Evolutionary conservation across 2,797 vertebrate species (phyloP).

Genomic region (Pempheris klunzingeri): DNA sequence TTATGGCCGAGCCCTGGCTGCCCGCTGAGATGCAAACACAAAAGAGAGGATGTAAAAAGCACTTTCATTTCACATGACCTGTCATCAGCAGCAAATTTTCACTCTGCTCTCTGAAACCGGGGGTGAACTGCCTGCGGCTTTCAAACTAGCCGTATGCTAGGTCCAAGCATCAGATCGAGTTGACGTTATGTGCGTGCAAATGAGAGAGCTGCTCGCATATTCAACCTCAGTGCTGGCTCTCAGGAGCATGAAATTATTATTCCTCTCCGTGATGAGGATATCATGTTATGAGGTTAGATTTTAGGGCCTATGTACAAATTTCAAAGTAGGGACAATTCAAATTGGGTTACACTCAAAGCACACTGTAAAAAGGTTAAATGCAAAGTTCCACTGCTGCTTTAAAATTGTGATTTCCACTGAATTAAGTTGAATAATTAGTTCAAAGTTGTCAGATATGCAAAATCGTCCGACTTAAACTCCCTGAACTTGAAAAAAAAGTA

Average conservation of each 20-base stretch:
- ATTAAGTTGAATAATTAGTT: neutral
- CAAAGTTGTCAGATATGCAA: neutral
- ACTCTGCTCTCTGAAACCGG: slow-evolving; percentile 65
- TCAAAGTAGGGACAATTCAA: slow-evolving; percentile 53
- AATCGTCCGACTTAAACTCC: neutral
- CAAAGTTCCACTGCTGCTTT: neutral
- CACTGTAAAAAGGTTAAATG: slow-evolving; percentile 6
- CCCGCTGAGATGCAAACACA: slow-evolving; percentile 79
- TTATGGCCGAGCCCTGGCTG: slow-evolving; percentile 71
- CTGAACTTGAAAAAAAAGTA: neutral
- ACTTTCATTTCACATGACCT: slow-evolving; percentile 81
- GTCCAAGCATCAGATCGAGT: slow-evolving; percentile 60
- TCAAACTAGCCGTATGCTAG: slow-evolving; percentile 51
- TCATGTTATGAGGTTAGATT: slow-evolving; percentile 66
- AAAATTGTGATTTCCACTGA: neutral
- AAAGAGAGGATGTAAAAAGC: slow-evolving; percentile 76
- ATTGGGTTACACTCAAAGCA: slow-evolving; percentile 20
- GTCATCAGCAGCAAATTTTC: slow-evolving; percentile 85
- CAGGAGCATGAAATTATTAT: slow-evolving; percentile 62
- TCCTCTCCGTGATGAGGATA: slow-evolving; percentile 61
- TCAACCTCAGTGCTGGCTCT: slow-evolving; percentile 62
- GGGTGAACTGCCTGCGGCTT: slow-evolving; percentile 76
- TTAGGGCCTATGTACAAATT: slow-evolving; percentile 53
- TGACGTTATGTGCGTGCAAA: slow-evolving; percentile 70
- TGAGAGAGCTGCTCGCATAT: slow-evolving; percentile 67